A percentile compares a stretch with the other conserved stretches of the same genome.
Evolutionary conservation across 2,797 vertebrate species (phyloP).

Genomic region (Chloroceryle inda): DNA sequence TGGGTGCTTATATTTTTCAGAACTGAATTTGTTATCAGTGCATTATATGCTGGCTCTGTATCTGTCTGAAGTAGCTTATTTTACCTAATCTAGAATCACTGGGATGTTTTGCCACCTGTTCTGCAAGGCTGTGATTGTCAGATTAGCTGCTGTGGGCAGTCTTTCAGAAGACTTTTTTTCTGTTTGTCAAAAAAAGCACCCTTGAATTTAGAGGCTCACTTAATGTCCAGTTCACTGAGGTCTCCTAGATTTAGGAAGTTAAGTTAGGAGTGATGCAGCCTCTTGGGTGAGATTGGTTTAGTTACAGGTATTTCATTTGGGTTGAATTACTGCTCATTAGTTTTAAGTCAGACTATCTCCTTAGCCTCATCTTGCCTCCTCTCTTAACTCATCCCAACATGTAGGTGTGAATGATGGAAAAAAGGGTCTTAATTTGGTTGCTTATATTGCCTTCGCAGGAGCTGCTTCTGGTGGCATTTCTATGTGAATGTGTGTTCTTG

Average conservation of each 20-base stretch:
- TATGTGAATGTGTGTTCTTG: constrained; percentile 62
- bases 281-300: not conserved
- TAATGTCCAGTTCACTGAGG: not conserved
- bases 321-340: not conserved
- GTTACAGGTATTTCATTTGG: not conserved
- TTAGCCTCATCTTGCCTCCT: not conserved
- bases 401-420: not conserved
- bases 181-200: not conserved
- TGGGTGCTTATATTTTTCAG: not conserved
- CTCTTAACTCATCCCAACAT: fast-evolving
- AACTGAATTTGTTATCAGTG: not conserved
- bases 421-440: not conserved
- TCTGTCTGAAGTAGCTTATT: not conserved
- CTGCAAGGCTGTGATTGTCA: not conserved
- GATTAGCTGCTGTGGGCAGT: not conserved
- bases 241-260: not conserved
- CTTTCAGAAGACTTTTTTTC: not conserved
- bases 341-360: not conserved
- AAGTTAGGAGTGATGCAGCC: not conserved
- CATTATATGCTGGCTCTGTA: not conserved
- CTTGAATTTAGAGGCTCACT: not conserved
- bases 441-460: not conserved
- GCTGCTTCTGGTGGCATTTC: not conserved
- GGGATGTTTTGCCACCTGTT: not conserved
- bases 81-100: not conserved